A percentile compares a stretch with the other conserved stretches of the same genome.
Conservation (phyloP, 2,113 vertebrate species). For the Ctenomys sociabilis region DNA sequence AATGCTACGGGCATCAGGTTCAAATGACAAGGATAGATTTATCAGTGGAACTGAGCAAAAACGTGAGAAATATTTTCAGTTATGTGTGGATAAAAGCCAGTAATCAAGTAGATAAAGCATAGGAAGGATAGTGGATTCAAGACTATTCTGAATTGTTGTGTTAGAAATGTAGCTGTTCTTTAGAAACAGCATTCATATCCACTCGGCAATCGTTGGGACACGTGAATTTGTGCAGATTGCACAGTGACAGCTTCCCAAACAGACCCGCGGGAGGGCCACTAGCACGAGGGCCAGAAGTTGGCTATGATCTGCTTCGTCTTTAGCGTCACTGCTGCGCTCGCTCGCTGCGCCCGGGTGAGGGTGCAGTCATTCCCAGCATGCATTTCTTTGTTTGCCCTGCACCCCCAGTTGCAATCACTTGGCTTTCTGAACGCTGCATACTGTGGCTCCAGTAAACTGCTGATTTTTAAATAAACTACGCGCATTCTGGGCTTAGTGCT, state of each 20-base stretch:
- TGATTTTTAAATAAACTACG: neutral
- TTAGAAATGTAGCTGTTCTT: neutral
- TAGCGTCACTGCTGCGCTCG: no score
- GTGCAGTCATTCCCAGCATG: no score
- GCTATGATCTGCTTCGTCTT: neutral
- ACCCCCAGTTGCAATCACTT: neutral
- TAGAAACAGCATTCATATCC: neutral
- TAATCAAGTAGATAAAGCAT: neutral
- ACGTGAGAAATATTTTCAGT: neutral
- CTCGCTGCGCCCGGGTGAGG: neutral
- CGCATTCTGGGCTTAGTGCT: neutral
- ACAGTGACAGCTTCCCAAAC: neutral
- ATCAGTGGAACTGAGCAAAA: neutral
- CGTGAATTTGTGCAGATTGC: neutral
- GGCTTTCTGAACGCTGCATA: neutral
- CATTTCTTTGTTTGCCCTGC: neutral
- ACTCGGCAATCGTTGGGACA: neutral
- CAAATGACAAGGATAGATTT: neutral
- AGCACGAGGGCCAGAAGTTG: neutral
- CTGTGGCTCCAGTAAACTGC: neutral
- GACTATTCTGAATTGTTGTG: neutral
- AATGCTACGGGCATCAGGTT: neutral
- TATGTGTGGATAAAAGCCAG: neutral
- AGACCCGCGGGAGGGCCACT: neutral
- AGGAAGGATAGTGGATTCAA: neutral